Percentiles rank a stretch among this genome's conserved stretches.
These are phyloP conservation scores for Mastomys coucha DNA, from an alignment of 2,113 vertebrate species.

Conservation along the genomic window DNA sequence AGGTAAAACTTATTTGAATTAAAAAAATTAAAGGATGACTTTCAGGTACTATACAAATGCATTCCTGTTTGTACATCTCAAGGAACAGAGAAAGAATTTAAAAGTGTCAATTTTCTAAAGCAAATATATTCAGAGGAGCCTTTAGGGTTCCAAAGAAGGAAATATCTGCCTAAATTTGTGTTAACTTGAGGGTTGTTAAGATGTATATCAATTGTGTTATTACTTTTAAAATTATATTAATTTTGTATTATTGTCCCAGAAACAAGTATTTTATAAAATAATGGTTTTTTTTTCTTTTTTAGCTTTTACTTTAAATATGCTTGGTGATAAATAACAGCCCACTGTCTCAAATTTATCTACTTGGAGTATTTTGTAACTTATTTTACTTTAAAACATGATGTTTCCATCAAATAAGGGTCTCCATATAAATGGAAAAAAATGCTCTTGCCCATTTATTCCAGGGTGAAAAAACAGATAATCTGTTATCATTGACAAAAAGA, in stretches of 20 bases:
- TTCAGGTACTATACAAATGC: neutral
- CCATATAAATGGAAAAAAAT: neutral
- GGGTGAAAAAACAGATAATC: neutral
- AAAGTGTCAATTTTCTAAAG: neutral
- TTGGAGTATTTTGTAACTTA: neutral
- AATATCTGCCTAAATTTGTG: neutral
- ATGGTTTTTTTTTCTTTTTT: neutral
- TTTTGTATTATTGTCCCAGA: constrained; percentile 20
- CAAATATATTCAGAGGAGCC: neutral
- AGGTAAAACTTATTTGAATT: neutral
- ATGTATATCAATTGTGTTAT: neutral
- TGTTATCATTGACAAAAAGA: neutral
- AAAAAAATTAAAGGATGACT: neutral
- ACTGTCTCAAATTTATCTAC: neutral
- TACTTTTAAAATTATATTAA: neutral
- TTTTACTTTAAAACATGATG: neutral
- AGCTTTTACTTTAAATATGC: neutral
- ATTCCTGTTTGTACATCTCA: neutral
- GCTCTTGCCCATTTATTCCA: neutral
- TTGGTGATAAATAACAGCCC: neutral
- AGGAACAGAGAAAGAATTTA: neutral
- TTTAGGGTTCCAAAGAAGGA: neutral
- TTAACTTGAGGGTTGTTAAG: neutral
- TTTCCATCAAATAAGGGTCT: neutral
- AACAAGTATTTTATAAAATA: constrained; percentile 20